Conservation (phyloP, 2,888 invertebrate species). For the Drosophila greeni region DNA sequence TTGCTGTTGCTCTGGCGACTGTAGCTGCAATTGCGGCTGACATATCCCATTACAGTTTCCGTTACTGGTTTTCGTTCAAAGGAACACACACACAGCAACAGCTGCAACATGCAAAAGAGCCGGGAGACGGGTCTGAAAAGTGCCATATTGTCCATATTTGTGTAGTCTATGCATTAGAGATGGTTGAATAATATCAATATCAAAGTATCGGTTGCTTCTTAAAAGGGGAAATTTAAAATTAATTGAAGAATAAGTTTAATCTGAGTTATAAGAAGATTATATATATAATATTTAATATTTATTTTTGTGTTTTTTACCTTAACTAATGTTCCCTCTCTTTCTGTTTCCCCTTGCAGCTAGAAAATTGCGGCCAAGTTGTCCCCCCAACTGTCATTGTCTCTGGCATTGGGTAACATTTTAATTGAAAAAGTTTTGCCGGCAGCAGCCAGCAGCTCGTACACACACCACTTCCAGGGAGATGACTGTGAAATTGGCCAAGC, state of each 20-base stretch:
- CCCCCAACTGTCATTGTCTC: conserved; percentile 50
- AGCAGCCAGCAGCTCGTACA: conserved; percentile 1
- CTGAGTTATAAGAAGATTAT: no score
- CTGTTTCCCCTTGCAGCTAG: conserved; percentile 20
- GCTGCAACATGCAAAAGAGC: conserved; percentile 12
- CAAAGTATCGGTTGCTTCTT: neutral
- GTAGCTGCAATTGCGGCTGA: conserved; percentile 25
- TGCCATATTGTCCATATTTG: conserved; percentile 6
- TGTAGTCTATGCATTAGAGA: conserved; percentile 1
- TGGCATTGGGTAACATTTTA: conserved; percentile 61
- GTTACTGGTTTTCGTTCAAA: conserved; percentile 41
- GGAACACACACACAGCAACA: conserved; percentile 9
- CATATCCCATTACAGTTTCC: conserved; percentile 63
- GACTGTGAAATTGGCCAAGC: conserved; percentile 64
- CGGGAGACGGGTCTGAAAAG: neutral
- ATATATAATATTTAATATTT: neutral
- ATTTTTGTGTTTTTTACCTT: neutral
- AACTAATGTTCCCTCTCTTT: conserved; percentile 3
- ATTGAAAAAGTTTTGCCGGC: conserved; percentile 67
- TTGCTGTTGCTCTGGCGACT: conserved; percentile 17
- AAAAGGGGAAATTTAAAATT: neutral
- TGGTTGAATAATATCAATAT: neutral
- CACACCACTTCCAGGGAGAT: conserved; percentile 37
- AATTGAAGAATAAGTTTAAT: no score
- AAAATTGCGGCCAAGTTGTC: conserved; percentile 30